Evolutionary conservation across 2,888 invertebrate species (phyloP).

Genomic region (Lutraria lutraria): DNA sequence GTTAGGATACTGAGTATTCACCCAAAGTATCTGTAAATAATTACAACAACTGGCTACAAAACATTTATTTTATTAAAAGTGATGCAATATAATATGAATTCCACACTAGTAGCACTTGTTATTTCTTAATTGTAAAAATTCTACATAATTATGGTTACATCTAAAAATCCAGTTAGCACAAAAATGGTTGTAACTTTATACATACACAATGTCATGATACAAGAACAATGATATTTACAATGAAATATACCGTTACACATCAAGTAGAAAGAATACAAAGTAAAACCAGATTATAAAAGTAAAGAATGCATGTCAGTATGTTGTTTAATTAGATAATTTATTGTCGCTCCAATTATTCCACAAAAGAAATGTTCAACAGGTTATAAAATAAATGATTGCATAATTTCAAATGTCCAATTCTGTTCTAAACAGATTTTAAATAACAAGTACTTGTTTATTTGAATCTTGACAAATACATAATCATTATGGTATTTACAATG

Average conservation of each 20-base stretch:
- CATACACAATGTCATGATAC: neutral
- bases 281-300: too few species aligned
- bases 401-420: too few species aligned
- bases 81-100: neutral
- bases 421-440: too few species aligned
- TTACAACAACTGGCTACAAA: neutral
- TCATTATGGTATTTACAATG: neutral
- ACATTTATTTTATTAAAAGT: slow-evolving; percentile 7
- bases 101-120: slow-evolving; percentile 15
- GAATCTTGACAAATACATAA: too few species aligned
- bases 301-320: too few species aligned
- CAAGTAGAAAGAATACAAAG: too few species aligned
- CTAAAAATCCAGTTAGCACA: slow-evolving; percentile 26
- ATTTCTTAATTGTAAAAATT: slow-evolving; percentile 10
- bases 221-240: slow-evolving; percentile 5
- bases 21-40: neutral
- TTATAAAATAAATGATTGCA: too few species aligned
- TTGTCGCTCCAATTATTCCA: too few species aligned
- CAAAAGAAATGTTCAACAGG: too few species aligned
- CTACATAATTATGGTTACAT: slow-evolving; percentile 20
- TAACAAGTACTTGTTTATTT: too few species aligned
- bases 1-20: too few species aligned
- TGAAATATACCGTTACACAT: neutral
- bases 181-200: slow-evolving; percentile 26
- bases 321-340: too few species aligned